Evolutionary conservation across 2,113 vertebrate genomes (phyloP).

Genomic region (Percopsis transmontana): DNA sequence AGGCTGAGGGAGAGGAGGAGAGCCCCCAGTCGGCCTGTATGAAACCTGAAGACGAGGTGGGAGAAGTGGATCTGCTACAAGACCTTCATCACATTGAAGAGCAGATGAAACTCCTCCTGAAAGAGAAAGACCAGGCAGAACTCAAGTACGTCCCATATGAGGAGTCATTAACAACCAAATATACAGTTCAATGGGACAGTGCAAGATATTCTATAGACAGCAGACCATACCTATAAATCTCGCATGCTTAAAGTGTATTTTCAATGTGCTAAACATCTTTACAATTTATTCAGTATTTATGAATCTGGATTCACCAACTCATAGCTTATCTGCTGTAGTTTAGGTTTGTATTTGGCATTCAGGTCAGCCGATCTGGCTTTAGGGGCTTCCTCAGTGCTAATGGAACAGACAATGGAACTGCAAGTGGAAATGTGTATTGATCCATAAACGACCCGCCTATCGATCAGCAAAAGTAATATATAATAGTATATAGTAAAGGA

Average conservation of each 20-base stretch:
- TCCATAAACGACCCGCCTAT: constrained; percentile 52
- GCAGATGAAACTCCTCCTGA: constrained; percentile 88
- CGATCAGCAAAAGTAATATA: constrained; percentile 50
- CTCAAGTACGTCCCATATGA: constrained; percentile 79
- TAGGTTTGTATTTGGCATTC: not conserved
- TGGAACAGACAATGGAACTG: constrained; percentile 41
- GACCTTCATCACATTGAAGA: constrained; percentile 90
- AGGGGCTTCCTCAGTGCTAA: constrained; percentile 33
- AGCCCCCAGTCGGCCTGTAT: constrained; percentile 16
- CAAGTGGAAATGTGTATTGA: constrained; percentile 77
- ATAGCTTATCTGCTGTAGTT: too few species aligned
- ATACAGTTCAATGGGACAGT: not conserved
- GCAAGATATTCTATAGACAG: not conserved
- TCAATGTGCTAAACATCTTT: too few species aligned
- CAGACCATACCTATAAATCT: not conserved
- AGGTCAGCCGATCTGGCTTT: constrained; percentile 2
- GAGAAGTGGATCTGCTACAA: constrained; percentile 75
- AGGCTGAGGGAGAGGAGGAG: not conserved
- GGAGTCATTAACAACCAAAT: not conserved
- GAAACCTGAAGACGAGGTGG: constrained; percentile 52
- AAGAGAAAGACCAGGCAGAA: constrained; percentile 90
- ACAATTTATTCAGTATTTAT: too few species aligned
- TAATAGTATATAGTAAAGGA: constrained; percentile 38
- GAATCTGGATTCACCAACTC: too few species aligned
- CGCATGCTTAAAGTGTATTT: not conserved